Evolutionary conservation across 2,113 vertebrate genomes (phyloP), one percentile per base, ranked within the genome.

Genomic region (Argyrosomus japonicus): DNA sequence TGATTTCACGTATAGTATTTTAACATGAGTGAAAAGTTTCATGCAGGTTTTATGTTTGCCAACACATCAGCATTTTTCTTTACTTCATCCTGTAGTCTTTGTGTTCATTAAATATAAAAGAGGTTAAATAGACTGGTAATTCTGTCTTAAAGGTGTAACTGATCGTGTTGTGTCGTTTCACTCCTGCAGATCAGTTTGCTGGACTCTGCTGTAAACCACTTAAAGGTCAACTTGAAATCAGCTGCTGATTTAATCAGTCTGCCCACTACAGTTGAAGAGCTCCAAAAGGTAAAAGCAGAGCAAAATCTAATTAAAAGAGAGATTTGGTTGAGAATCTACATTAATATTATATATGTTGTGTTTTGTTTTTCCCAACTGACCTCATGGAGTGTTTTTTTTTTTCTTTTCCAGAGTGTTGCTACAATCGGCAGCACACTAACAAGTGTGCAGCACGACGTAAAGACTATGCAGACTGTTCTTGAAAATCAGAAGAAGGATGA

Each of bases 381-480:
- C 23, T 58, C 0, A 0, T 32, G 14, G 13, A 12, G 15, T 72
- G 0, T 15, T 67, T 62, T 1, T 40, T 0, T 8, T 40, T 8
- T 53, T 77, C 2, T 70, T 60, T 82, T 95, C 48, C 90, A 99
- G 98, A 99, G 97, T 57, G 97, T 99, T 15, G 98, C 98, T 4
- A 97, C 96, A 23, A 97, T 99, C 82, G 98, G 98, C 23, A 99
- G 96, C 94, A 98, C 97, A 0, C 94, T 99, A 79, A 99, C 97
- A 61, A 99, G 97, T 18, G 97, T 99, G 68, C 97, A 97, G 78
- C 97, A 99, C 51, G 97, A 98, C 80, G 96, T 99, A 85, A 96
- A 96, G 82, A 95, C 96, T 3, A 95, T 99, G 75, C 97, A 98
- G 93, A 91, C 95, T 47, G 91, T 94, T n/a, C 84, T 97, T 23